Conservation (phyloP, 2,888 invertebrate genomes). For the Aproaerema taeniolella region DNA sequence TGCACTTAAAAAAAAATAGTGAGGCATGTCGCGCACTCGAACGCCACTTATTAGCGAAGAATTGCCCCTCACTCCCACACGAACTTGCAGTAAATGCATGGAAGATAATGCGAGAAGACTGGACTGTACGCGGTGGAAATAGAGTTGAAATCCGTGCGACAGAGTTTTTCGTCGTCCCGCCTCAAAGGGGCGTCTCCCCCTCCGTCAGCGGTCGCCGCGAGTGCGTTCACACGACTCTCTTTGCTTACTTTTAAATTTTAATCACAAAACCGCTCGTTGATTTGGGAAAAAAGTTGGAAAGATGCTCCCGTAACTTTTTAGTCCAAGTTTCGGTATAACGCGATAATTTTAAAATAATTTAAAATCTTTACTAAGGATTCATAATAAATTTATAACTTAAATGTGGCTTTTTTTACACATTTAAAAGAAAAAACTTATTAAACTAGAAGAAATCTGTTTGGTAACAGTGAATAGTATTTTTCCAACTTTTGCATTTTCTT, state of each 20-base stretch:
- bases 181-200: constrained; percentile 70
- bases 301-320: constrained; percentile 21
- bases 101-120: constrained; percentile 14
- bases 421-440: too few species aligned
- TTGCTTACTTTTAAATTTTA: constrained; percentile 69
- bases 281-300: constrained; percentile 56
- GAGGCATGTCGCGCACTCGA: constrained; percentile 47
- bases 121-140: constrained; percentile 19
- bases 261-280: constrained; percentile 63
- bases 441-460: too few species aligned
- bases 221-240: constrained; percentile 62
- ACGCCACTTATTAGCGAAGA: constrained; percentile 58
- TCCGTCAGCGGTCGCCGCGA: constrained; percentile 51
- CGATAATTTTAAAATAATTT: too few species aligned
- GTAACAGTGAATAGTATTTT: too few species aligned
- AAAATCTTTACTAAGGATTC: too few species aligned
- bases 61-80: constrained; percentile 54
- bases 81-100: constrained; percentile 62
- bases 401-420: too few species aligned
- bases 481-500: too few species aligned
- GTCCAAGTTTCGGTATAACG: too few species aligned
- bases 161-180: constrained; percentile 45
- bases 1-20: constrained; percentile 41
- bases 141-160: constrained; percentile 27
- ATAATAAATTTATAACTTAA: too few species aligned